These are phyloP conservation scores for Pseudomyrmex sp. DNA, from an alignment of 1,140 invertebrate genomes.

Conservation along the genomic window DNA sequence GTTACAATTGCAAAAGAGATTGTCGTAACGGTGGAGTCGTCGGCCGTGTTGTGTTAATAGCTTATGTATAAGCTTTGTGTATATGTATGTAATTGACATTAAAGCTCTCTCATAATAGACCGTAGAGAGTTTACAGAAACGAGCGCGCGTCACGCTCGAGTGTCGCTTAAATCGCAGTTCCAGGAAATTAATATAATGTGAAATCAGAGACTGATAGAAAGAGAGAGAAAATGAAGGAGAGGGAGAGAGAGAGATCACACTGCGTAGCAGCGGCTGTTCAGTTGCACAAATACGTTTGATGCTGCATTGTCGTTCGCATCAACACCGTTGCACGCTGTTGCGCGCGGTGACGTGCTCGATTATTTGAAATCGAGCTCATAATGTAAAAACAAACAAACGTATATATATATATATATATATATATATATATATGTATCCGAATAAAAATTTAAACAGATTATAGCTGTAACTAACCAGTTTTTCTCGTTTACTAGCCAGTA, in stretches of 20 bases:
- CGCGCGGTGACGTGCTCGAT: slow-evolving; percentile 27
- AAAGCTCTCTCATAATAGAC: slow-evolving; percentile 52
- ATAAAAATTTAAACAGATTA: no score
- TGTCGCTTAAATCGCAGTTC: slow-evolving; percentile 53
- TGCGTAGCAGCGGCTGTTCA: slow-evolving; percentile 32
- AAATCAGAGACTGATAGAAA: slow-evolving; percentile 47
- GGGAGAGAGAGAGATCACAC: background rate
- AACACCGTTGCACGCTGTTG: background rate
- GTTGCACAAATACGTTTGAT: slow-evolving; percentile 48
- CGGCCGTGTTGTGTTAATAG: slow-evolving; percentile 52
- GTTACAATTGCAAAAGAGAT: slow-evolving; percentile 45
- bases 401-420: no score
- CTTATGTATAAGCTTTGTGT: background rate
- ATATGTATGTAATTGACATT: slow-evolving; percentile 40
- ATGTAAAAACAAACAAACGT: slow-evolving; percentile 29
- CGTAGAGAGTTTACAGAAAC: slow-evolving; percentile 50
- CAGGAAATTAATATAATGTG: slow-evolving; percentile 55
- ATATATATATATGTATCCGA: no score
- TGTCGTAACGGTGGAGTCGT: slow-evolving; percentile 52
- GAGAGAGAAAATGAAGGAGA: background rate
- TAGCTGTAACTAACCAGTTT: no score
- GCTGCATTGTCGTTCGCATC: slow-evolving; percentile 48
- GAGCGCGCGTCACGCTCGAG: slow-evolving; percentile 39
- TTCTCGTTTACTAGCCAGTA: no score
- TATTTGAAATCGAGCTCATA: slow-evolving; percentile 21